Evolutionary conservation across 2,797 vertebrate genomes (phyloP).

Genomic region (Peromyscus melanophrys): DNA sequence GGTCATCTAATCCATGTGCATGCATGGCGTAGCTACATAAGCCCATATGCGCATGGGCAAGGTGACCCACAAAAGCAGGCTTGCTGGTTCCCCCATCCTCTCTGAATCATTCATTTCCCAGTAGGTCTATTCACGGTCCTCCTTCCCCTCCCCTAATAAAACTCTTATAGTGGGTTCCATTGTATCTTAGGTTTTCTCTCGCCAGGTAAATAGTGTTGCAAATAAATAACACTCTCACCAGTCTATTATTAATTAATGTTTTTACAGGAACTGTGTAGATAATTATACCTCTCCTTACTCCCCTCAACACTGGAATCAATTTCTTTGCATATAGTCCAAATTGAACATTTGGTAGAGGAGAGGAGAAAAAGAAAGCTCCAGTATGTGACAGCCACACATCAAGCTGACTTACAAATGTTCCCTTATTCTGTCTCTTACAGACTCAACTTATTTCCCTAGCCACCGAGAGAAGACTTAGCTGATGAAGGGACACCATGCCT

Average conservation of each 20-base stretch:
- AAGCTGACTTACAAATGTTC: neutral
- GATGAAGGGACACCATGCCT: neutral
- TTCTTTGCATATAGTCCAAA: neutral
- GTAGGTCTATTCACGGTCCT: no score
- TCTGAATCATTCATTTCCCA: no score
- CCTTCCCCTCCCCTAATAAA: no score
- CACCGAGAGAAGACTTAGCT: neutral
- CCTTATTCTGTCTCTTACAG: neutral
- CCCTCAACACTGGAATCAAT: neutral
- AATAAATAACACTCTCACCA: neutral
- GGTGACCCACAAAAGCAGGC: no score
- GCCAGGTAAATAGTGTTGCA: no score
- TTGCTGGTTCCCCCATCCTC: no score
- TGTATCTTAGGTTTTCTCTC: no score
- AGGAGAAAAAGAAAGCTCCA: neutral
- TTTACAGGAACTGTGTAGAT: conserved; percentile 14
- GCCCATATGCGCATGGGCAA: no score
- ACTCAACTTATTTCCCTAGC: neutral
- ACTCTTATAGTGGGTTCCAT: no score
- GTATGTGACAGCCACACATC: neutral
- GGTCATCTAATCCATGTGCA: no score
- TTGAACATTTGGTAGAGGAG: neutral
- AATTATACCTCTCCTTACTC: neutral
- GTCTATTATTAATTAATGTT: neutral
- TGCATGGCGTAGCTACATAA: no score